Evolutionary conservation across 2,888 invertebrate species (phyloP).

Genomic region (Lumbricus terrestris): DNA sequence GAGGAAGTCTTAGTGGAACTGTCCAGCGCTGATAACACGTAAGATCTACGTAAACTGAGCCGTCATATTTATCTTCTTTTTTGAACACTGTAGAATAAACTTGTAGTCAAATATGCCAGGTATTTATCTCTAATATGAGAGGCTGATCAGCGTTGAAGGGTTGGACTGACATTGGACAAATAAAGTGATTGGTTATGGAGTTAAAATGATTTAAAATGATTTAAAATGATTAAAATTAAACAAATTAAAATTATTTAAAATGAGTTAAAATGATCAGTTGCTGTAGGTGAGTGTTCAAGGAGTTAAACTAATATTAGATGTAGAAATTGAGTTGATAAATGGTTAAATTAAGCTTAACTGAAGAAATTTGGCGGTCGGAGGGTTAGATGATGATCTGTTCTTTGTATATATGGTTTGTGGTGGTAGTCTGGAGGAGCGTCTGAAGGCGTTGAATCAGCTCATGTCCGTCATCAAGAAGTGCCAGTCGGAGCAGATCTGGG

Average conservation of each 20-base stretch:
- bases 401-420: not conserved
- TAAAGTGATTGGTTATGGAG: not conserved
- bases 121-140: not conserved
- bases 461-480: constrained; percentile 41
- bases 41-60: constrained; percentile 22
- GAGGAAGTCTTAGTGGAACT: constrained; percentile 55
- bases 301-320: not conserved
- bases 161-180: not conserved
- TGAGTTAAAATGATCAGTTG: not conserved
- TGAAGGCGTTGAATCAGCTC: constrained; percentile 59
- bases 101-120: not conserved
- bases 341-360: not conserved
- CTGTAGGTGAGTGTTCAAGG: not conserved
- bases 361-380: not conserved
- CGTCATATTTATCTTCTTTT: not conserved
- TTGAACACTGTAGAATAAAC: not conserved
- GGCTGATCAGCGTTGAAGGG: not conserved
- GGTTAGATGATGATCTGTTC: not conserved
- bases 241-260: too few relatives aligned
- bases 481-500: constrained; percentile 58
- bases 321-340: not conserved
- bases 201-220: too few relatives aligned
- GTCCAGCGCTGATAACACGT: constrained; percentile 60
- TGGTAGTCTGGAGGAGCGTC: constrained; percentile 56
- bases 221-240: not conserved